Conservation (phyloP, 2,797 vertebrate genomes). For the Sebastiscus tertius region DNA sequence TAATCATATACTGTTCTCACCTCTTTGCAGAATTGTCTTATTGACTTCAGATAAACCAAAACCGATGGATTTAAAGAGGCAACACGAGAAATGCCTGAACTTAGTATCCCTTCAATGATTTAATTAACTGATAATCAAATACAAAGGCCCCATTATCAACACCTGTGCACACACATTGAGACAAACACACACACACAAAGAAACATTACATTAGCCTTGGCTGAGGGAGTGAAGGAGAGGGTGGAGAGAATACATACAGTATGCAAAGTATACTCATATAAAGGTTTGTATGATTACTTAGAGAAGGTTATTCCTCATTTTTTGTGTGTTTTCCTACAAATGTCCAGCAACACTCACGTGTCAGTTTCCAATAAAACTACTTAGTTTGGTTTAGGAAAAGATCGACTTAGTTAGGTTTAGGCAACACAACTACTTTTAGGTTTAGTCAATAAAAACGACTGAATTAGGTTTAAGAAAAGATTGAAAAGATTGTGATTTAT, state of each 20-base stretch:
- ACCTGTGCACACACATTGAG: background rate
- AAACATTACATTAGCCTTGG: background rate
- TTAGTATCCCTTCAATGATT: constrained; percentile 17
- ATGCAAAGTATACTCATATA: too few species aligned
- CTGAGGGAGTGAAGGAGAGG: background rate
- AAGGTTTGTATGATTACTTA: too few species aligned
- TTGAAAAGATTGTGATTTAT: too few species aligned
- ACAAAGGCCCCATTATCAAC: constrained; percentile 4
- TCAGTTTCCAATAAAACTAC: too few species aligned
- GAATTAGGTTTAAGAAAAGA: too few species aligned
- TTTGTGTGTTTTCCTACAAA: too few species aligned
- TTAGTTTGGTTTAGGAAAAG: too few species aligned
- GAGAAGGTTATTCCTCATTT: too few species aligned
- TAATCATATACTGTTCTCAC: background rate
- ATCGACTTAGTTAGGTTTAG: too few species aligned
- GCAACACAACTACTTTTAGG: too few species aligned
- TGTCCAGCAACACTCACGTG: too few species aligned
- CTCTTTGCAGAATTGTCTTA: background rate
- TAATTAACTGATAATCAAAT: constrained; percentile 54
- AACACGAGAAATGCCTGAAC: constrained; percentile 7
- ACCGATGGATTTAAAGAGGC: constrained; percentile 7
- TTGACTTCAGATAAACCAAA: constrained; percentile 19
- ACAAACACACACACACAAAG: background rate
- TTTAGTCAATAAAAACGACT: too few species aligned
- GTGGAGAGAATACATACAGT: background rate